Evolutionary conservation across 2,113 vertebrate species (phyloP).

Genomic region (Carassius gibelio): DNA sequence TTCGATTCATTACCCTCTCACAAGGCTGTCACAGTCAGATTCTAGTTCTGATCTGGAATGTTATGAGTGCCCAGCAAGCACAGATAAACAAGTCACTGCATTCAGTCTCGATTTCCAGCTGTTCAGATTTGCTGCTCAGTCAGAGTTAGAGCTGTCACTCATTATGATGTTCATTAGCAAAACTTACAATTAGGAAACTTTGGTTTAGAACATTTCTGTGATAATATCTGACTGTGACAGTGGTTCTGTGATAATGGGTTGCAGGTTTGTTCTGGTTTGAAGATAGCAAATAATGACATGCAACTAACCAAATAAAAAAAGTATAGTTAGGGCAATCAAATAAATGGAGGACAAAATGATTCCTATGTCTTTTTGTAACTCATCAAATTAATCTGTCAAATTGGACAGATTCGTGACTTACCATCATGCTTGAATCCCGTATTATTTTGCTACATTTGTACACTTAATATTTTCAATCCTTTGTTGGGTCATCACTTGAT

Average conservation of each 20-base stretch:
- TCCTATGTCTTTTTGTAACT: neutral
- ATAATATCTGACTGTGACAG: neutral
- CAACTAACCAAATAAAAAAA: neutral
- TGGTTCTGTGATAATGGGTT: neutral
- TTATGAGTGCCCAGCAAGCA: neutral
- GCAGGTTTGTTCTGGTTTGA: neutral
- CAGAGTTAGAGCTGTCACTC: neutral
- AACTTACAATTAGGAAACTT: neutral
- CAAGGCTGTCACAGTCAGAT: neutral
- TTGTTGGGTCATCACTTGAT: neutral
- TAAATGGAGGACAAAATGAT: neutral
- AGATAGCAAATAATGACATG: neutral
- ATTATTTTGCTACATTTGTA: neutral
- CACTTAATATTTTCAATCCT: neutral
- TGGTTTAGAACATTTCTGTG: neutral
- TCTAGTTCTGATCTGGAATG: neutral
- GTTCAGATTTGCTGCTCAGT: neutral
- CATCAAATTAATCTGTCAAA: no score
- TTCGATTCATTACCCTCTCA: constrained; percentile 33
- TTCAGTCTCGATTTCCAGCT: neutral
- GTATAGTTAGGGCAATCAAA: neutral
- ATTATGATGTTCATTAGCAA: constrained; percentile 4
- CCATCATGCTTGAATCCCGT: no score
- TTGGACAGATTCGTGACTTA: no score
- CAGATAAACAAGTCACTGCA: neutral